Evolutionary conservation across 2,113 vertebrate species (phyloP).

Genomic region (Cochlearius cochlearius): DNA sequence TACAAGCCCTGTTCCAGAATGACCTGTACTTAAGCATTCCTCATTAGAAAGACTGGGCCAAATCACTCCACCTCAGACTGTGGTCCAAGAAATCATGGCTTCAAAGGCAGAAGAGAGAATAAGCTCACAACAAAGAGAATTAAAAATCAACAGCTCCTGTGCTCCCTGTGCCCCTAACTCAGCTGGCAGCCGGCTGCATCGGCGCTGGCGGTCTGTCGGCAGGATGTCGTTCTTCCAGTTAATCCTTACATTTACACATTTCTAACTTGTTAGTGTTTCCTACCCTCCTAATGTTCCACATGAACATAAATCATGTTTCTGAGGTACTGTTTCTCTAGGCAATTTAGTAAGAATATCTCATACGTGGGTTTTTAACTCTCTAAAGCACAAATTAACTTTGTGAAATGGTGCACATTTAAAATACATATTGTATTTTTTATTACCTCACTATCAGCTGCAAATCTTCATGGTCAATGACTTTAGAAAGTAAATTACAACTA

Average conservation of each 20-base stretch:
- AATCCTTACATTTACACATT: not conserved
- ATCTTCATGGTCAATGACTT: not conserved
- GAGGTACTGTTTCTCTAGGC: not conserved
- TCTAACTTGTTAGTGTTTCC: not conserved
- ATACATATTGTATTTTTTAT: not conserved
- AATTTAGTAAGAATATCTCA: not conserved
- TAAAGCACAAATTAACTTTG: not conserved
- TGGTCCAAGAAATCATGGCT: not conserved
- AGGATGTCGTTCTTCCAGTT: not conserved
- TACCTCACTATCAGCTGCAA: not conserved
- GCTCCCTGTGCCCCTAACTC: not conserved
- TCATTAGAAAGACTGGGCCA: not conserved
- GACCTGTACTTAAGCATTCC: not conserved
- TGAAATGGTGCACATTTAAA: not conserved
- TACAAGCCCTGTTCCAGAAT: not conserved
- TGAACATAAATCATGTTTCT: not conserved
- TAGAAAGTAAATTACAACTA: not conserved
- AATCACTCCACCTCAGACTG: not conserved
- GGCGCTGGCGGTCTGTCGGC: accelerated
- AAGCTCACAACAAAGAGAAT: not conserved
- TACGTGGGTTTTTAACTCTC: not conserved
- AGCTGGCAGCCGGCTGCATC: not conserved
- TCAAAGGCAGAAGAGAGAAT: not conserved
- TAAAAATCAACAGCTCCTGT: not conserved
- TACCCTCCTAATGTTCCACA: not conserved